These are phyloP conservation scores for Bucorvus abyssinicus DNA, from an alignment of 2,797 vertebrate species.

Conservation along the genomic window DNA sequence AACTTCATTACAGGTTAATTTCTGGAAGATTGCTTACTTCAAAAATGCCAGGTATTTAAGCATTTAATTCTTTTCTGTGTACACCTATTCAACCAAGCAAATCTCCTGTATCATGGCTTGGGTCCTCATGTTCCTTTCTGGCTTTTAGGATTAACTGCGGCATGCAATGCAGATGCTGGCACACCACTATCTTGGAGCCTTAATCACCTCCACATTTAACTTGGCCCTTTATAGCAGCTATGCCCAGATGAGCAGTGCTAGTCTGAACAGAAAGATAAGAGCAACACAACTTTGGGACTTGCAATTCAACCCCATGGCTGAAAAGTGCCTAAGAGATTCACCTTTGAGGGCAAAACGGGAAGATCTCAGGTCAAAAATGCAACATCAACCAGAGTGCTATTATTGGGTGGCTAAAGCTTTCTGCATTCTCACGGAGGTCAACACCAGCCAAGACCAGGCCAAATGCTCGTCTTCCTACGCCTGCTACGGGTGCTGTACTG, in stretches of 20 bases:
- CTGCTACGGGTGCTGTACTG: background rate
- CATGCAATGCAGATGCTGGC: background rate
- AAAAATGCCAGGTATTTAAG: background rate
- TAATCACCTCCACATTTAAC: slow-evolving; percentile 39
- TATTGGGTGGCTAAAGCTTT: background rate
- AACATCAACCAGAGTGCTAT: background rate
- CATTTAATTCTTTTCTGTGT: background rate
- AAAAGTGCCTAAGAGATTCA: background rate
- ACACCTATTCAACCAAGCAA: background rate
- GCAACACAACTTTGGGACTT: background rate
- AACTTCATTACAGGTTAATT: background rate
- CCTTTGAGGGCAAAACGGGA: background rate
- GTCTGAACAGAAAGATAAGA: background rate
- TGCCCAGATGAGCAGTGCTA: background rate
- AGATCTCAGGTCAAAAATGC: background rate
- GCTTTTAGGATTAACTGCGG: background rate
- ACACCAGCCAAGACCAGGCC: background rate
- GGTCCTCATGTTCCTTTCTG: background rate
- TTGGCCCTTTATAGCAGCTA: slow-evolving; percentile 8
- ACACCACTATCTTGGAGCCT: background rate
- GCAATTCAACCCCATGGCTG: background rate
- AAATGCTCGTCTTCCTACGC: background rate
- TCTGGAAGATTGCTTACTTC: background rate
- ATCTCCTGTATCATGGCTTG: background rate
- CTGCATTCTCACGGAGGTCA: background rate